A percentile compares a stretch with the other conserved stretches of the same genome.
phyloP scores from a whole-genome alignment of 2,797 vertebrate species.

The Tadarida brasiliensis region DNA sequence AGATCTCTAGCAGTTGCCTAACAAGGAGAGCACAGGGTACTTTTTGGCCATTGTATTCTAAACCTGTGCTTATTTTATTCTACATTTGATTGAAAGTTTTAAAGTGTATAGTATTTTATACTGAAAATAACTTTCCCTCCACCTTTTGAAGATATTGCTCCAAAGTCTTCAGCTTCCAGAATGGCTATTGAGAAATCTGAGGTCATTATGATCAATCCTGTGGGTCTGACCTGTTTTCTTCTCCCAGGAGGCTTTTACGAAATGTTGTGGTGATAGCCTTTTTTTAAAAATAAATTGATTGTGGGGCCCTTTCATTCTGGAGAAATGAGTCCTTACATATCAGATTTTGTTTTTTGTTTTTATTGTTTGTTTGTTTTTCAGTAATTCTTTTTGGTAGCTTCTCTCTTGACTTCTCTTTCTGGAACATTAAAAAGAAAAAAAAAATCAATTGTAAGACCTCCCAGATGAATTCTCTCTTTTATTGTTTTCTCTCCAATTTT shows the following conservation, averaged over 20 bases:
- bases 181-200: neutral
- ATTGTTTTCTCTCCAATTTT: neutral
- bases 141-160: neutral
- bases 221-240: neutral
- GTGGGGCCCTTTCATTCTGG: neutral
- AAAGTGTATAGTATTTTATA: neutral
- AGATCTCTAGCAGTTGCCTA: neutral
- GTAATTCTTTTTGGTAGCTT: neutral
- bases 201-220: neutral
- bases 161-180: neutral
- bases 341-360: neutral
- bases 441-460: neutral
- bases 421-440: neutral
- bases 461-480: neutral
- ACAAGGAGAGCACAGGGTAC: neutral
- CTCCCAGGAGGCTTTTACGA: neutral
- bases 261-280: neutral
- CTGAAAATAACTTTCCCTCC: neutral
- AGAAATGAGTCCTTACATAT: neutral
- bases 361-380: neutral
- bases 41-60: neutral
- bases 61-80: neutral
- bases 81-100: neutral
- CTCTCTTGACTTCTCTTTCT: neutral
- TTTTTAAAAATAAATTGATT: neutral